Percentiles rank a stretch among this genome's conserved stretches.
These are phyloP conservation scores for Agonopterix alstromeriana DNA, from an alignment of 2,888 invertebrate genomes.

Conservation along the genomic window DNA sequence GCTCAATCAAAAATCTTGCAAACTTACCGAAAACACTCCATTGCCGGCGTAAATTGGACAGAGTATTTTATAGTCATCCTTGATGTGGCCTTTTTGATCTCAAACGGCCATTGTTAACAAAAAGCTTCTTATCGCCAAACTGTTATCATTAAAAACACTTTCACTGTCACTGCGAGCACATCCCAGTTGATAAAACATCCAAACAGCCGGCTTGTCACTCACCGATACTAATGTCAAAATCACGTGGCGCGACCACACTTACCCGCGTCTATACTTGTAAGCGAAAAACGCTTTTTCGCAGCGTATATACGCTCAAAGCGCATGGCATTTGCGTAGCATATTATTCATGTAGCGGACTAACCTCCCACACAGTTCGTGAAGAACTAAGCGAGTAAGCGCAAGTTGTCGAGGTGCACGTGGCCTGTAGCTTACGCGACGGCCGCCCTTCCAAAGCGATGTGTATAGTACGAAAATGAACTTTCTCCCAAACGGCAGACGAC, in stretches of 20 bases:
- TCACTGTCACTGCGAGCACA: constrained; percentile 29
- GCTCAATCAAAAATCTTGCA: constrained; percentile 27
- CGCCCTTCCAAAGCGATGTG: constrained; percentile 65
- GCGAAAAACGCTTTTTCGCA: constrained; percentile 57
- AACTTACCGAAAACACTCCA: constrained; percentile 62
- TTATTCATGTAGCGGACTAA: constrained; percentile 70
- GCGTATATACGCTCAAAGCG: constrained; percentile 43
- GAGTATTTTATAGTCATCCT: constrained; percentile 37
- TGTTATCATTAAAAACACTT: constrained; percentile 45
- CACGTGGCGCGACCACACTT: constrained; percentile 53
- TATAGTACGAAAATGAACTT: constrained; percentile 61
- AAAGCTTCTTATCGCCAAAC: constrained; percentile 15
- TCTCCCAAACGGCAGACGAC: constrained; percentile 50
- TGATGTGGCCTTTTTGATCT: constrained; percentile 24
- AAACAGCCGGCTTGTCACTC: constrained; percentile 36
- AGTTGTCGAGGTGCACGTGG: constrained; percentile 71
- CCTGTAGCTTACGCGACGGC: constrained; percentile 69
- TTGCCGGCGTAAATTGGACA: constrained; percentile 36
- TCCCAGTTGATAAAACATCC: constrained; percentile 1
- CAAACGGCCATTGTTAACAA: constrained; percentile 37
- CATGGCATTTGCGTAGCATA: constrained; percentile 62
- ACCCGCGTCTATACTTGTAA: constrained; percentile 43
- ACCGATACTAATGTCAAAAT: constrained; percentile 56
- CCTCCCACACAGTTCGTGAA: constrained; percentile 75
- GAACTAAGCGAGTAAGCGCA: constrained; percentile 74